A percentile compares a stretch with the other conserved stretches of the same genome.
These are phyloP conservation scores for Desmophyllum pertusum DNA, from an alignment of 92 coral and sea anemone species.

Conservation along the genomic window DNA sequence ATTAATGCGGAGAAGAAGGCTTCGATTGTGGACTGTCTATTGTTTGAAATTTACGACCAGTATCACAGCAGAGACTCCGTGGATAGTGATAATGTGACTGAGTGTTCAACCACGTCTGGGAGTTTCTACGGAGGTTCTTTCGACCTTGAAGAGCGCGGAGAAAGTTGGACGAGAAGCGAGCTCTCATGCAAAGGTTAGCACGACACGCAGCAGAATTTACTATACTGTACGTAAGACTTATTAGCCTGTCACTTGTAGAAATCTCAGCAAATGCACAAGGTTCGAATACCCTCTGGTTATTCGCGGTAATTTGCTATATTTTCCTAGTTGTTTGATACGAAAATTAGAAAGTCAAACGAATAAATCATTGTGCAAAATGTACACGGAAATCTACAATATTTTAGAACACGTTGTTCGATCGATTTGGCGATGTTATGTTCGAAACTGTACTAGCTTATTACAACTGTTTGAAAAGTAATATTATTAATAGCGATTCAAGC, in stretches of 20 bases:
- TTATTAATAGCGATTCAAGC: not conserved
- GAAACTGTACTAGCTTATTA: not conserved
- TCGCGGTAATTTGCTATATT: not conserved
- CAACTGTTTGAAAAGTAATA: too few species aligned
- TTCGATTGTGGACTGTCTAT: slow-evolving; percentile 93
- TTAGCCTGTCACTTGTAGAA: not conserved
- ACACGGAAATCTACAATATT: not conserved
- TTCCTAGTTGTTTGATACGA: not conserved
- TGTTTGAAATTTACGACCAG: slow-evolving; percentile 96
- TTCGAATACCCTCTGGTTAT: slow-evolving; percentile 2
- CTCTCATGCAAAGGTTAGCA: slow-evolving; percentile 85
- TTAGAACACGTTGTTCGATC: not conserved
- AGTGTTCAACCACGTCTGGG: slow-evolving; percentile 96
- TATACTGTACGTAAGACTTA: not conserved
- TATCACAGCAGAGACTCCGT: slow-evolving; percentile 94
- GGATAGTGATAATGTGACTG: slow-evolving; percentile 98
- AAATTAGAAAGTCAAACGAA: not conserved
- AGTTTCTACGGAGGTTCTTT: slow-evolving; percentile 95
- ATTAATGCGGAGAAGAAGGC: slow-evolving; percentile 68
- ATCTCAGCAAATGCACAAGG: not conserved
- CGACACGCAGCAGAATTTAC: not conserved
- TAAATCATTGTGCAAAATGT: slow-evolving; percentile 10
- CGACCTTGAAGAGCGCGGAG: slow-evolving; percentile 97
- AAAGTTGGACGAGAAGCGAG: slow-evolving; percentile 88
- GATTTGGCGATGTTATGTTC: not conserved